A percentile compares a stretch with the other conserved stretches of the same genome.
These are phyloP conservation scores for Eupithecia tripunctaria DNA, from an alignment of 2,888 invertebrate species.

Conservation along the genomic window DNA sequence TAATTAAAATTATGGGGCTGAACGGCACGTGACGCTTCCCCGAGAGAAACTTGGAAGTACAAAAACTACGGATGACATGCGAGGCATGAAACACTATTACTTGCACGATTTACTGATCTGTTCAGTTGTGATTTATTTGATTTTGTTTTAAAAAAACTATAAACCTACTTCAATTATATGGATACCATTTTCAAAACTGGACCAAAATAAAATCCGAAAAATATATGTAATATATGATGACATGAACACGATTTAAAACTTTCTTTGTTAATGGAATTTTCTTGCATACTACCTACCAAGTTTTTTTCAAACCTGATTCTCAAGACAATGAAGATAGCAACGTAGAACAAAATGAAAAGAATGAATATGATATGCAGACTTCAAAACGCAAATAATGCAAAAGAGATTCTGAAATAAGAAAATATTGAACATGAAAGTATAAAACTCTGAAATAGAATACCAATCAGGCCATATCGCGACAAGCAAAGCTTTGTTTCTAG, in stretches of 20 bases:
- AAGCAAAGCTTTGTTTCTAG: constrained; percentile 42
- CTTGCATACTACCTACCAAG: neutral
- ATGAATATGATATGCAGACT: neutral
- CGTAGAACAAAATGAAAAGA: neutral
- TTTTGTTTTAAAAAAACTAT: too few species aligned
- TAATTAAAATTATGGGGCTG: constrained; percentile 45
- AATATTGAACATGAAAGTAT: constrained; percentile 23
- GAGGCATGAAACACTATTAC: constrained; percentile 57
- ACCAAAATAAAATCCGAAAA: neutral
- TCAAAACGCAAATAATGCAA: neutral
- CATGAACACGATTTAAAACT: neutral
- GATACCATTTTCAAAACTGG: neutral
- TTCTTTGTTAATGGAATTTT: neutral
- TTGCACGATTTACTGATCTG: constrained; percentile 42
- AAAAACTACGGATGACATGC: constrained; percentile 58
- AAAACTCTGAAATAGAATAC: constrained; percentile 34
- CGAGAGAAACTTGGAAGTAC: constrained; percentile 52
- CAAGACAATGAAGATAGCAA: neutral
- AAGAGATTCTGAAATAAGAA: neutral
- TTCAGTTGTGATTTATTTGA: constrained; percentile 23
- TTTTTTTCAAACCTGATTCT: neutral
- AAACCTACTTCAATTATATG: too few species aligned
- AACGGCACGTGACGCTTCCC: constrained; percentile 61
- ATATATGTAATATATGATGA: neutral
- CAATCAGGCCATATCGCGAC: constrained; percentile 36